A percentile compares a stretch with the other conserved stretches of the same genome.
These are phyloP conservation scores for Halisarca cf. caerulea DNA, from an alignment of 37 sponge, comb jelly and placozoan species.

Conservation along the genomic window DNA sequence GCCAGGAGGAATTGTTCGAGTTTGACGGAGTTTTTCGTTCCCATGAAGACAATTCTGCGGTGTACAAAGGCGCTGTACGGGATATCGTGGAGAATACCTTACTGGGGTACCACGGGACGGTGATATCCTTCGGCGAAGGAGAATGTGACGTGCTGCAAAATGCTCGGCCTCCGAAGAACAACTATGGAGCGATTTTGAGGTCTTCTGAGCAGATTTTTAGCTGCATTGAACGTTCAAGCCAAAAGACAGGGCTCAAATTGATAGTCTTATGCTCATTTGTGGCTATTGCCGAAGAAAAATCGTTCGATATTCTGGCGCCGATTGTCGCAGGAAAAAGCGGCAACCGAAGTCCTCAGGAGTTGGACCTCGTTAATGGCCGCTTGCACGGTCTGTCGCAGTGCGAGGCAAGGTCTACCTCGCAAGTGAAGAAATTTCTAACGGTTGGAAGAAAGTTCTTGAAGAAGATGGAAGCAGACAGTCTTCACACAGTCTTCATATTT, in stretches of 20 bases:
- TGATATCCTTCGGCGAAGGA: slow-evolving; percentile 49
- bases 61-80: slow-evolving; percentile 47
- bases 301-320: slow-evolving; percentile 48
- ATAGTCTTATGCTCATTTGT: slow-evolving; percentile 63
- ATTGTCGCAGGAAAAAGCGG: neutral
- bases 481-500: slow-evolving; percentile 58
- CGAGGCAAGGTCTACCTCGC: slow-evolving; percentile 7
- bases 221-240: slow-evolving; percentile 48
- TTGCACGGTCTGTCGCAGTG: slow-evolving; percentile 14
- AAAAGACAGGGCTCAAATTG: slow-evolving; percentile 34
- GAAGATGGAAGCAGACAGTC: neutral
- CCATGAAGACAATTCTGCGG: neutral
- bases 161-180: neutral
- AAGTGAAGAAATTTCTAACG: slow-evolving; percentile 28
- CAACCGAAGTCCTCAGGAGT: neutral
- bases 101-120: slow-evolving; percentile 73
- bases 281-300: slow-evolving; percentile 46
- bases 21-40: slow-evolving; percentile 43
- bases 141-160: neutral
- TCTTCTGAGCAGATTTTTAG: slow-evolving; percentile 64
- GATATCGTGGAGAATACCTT: slow-evolving; percentile 68
- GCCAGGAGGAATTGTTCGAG: neutral
- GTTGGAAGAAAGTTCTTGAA: slow-evolving; percentile 26
- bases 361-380: neutral
- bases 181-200: neutral